A percentile compares a stretch with the other conserved stretches of the same genome.
Conservation (phyloP, 1,140 invertebrate species). For the Dermatophagoides farinae region DNA sequence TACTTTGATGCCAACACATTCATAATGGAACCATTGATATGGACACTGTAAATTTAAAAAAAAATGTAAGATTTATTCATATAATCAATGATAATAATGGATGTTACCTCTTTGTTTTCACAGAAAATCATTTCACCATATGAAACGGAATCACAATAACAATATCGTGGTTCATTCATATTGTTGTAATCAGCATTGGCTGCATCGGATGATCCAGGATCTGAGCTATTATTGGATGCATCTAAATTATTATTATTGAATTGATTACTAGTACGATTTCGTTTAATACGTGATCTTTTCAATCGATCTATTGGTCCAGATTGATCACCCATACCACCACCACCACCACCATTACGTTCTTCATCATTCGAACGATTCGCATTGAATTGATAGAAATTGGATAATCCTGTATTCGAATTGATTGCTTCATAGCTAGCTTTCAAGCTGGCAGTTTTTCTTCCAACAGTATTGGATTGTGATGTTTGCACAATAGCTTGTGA, state of each 20-base stretch:
- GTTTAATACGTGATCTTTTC: slow-evolving; percentile 7
- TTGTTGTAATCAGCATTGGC: slow-evolving; percentile 30
- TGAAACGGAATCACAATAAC: slow-evolving; percentile 90
- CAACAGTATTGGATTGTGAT: slow-evolving; percentile 85
- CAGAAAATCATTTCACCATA: slow-evolving; percentile 99
- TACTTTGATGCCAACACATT: slow-evolving; percentile 81
- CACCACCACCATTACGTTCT: neutral
- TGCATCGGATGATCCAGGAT: neutral
- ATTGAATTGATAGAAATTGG: neutral
- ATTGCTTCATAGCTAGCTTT: slow-evolving; percentile 86
- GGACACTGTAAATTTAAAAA: slow-evolving; percentile 48
- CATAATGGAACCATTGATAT: slow-evolving; percentile 96
- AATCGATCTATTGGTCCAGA: neutral
- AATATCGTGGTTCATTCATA: slow-evolving; percentile 67
- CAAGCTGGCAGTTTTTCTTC: slow-evolving; percentile 69
- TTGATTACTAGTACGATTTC: slow-evolving; percentile 3
- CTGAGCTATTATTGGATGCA: neutral
- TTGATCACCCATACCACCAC: too few relatives aligned
- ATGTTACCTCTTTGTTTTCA: slow-evolving; percentile 77
- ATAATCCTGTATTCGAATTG: slow-evolving; percentile 22
- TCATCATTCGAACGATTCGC: neutral
- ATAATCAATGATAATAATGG: neutral
- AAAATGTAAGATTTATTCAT: neutral
- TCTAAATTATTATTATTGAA: neutral
- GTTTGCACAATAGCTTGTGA: slow-evolving; percentile 89